phyloP scores from a whole-genome alignment of 30 jellyfish, hydroid and myxozoan species.

The Mastigias papua region DNA sequence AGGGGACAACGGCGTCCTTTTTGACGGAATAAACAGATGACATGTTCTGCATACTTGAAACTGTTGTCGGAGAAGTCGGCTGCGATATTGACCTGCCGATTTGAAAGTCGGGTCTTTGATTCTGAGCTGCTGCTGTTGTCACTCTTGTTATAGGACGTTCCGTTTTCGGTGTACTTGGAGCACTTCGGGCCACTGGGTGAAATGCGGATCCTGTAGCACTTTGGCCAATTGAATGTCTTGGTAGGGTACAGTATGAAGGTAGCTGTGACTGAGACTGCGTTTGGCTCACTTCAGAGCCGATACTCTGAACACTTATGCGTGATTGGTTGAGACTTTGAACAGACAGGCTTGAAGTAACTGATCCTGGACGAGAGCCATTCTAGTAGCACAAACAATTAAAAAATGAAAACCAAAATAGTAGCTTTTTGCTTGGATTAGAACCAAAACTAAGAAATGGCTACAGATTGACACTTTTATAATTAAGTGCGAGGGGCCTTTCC shows the following conservation, averaged over 20 bases:
- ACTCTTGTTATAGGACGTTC: slow-evolving; percentile 27
- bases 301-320: slow-evolving; percentile 63
- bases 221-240: slow-evolving; percentile 57
- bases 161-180: slow-evolving; percentile 49
- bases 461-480: no score
- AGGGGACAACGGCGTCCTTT: not conserved
- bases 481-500: no score
- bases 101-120: not conserved
- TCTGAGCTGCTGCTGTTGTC: not conserved
- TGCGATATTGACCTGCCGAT: slow-evolving; percentile 33
- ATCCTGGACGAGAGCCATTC: slow-evolving; percentile 48
- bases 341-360: slow-evolving; percentile 55
- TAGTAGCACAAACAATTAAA: not conserved
- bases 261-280: slow-evolving; percentile 38
- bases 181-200: slow-evolving; percentile 68
- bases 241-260: slow-evolving; percentile 75
- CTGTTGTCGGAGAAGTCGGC: slow-evolving; percentile 53
- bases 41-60: not conserved
- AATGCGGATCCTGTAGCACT: slow-evolving; percentile 43
- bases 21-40: slow-evolving; percentile 30
- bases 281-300: slow-evolving; percentile 54
- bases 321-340: slow-evolving; percentile 78
- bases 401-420: no score
- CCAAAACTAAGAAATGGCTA: no score
- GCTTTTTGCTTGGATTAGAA: no score